phyloP scores from a whole-genome alignment of 2,113 vertebrate species.

The Uropsilus gracilis region DNA sequence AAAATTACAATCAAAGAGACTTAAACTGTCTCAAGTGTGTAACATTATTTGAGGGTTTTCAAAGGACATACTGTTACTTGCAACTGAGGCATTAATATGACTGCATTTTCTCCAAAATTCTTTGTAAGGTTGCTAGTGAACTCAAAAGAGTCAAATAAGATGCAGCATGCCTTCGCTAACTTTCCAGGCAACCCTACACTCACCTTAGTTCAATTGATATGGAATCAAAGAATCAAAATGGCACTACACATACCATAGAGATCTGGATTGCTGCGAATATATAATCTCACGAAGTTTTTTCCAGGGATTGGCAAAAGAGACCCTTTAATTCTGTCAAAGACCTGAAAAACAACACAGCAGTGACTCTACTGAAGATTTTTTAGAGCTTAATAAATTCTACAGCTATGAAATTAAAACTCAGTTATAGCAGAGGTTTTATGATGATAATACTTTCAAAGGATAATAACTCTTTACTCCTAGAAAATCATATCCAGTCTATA shows the following conservation, averaged over 20 bases:
- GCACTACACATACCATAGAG: constrained; percentile 91
- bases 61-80: neutral
- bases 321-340: constrained; percentile 95
- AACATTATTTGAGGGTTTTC: neutral
- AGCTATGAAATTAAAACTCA: neutral
- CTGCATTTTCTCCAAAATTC: neutral
- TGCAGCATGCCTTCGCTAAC: neutral
- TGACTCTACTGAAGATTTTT: neutral
- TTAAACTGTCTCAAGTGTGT: neutral
- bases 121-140: neutral
- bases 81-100: neutral
- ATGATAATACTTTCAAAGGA: neutral
- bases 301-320: constrained; percentile 94
- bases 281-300: constrained; percentile 94
- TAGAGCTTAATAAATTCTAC: constrained; percentile 35
- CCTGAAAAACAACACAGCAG: constrained; percentile 83
- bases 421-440: neutral
- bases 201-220: neutral
- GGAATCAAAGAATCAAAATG: constrained; percentile 2
- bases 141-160: neutral
- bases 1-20: neutral
- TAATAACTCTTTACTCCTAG: neutral
- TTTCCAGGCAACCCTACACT: neutral
- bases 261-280: constrained; percentile 95
- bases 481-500: neutral